Base-by-base conservation (phyloP, 2,113 vertebrate species). In the Lophius piscatorius region DNA sequence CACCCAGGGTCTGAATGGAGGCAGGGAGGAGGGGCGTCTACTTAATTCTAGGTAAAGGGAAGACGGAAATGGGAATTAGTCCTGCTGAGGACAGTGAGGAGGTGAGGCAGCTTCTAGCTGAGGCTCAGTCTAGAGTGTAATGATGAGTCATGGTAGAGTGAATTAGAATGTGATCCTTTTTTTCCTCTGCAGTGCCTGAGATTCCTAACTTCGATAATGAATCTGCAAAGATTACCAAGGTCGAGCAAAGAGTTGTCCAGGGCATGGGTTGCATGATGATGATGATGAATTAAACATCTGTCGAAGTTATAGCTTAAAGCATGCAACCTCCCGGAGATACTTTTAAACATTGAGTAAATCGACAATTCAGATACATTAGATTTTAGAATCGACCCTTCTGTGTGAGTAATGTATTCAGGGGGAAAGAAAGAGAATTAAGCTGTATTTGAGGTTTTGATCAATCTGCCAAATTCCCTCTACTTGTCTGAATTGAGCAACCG, bases 121-220 rank as follows among this genome's bases (percentile, higher is more conserved):
- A 70, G 57, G 76, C 70, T 82, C n/a, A n/a, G n/a, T n/a, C 69
- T 67, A 44, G 77, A 75, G 76, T 76, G 81, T 72, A 86, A 79
- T 81, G 81, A 84, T 89, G 88, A 89, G 88, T 89, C 88, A 88
- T 84, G 79, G 68, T 77, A 63, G 78, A 83, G 65, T 72, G 61
- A 82, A 82, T 83, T 86, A 84, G 50, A 71, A 62, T 33, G 48
- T 47, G 67, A 74, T 61, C 68, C 61, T 47, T 52, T 64, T n/a
- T n/a, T 72, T 72, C 50, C 51, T 76, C 67, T 42, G 44, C 81
- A 56, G 63, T 47, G 70, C 78, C 16, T 6, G 59, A 80, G 73
- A 83, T 75, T 71, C 70, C 74, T 67, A 83, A 82, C 58, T 80
- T 42, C 64, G 79, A 76, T 78, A 89, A 82, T 81, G 62, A 78